Conservation (phyloP, 1,140 invertebrate species). For the Nylanderia fulva region DNA sequence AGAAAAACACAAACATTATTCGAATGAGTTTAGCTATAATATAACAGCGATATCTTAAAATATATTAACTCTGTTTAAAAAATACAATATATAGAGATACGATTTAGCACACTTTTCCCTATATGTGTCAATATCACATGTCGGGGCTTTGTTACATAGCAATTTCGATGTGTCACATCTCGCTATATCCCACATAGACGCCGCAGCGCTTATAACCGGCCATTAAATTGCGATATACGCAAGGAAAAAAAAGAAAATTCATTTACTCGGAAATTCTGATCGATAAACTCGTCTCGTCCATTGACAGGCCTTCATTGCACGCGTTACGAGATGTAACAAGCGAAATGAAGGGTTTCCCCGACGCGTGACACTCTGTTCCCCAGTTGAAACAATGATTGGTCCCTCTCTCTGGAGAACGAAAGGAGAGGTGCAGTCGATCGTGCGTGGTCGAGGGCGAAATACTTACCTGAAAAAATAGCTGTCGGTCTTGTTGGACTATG, state of each 20-base stretch:
- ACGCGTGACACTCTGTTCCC: not conserved
- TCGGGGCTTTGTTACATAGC: not conserved
- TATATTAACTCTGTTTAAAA: no score
- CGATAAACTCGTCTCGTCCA: not conserved
- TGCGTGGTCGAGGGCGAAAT: not conserved
- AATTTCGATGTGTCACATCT: not conserved
- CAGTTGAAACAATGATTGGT: not conserved
- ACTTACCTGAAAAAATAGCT: not conserved
- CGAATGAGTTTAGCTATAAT: no score
- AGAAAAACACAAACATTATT: no score
- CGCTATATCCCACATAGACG: not conserved
- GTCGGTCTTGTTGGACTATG: not conserved
- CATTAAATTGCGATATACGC: not conserved
- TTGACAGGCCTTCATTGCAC: not conserved
- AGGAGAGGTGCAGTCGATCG: not conserved
- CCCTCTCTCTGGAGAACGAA: not conserved
- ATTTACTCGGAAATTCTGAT: not conserved
- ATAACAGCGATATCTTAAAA: no score
- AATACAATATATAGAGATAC: no score
- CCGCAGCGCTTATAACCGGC: not conserved
- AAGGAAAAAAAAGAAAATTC: not conserved
- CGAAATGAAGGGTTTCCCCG: not conserved
- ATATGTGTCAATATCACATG: not conserved
- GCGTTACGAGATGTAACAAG: not conserved
- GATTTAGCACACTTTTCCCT: no score